Evolutionary conservation across 1,140 invertebrate species (phyloP).

Genomic region (Carcinoscorpius rotundicauda): DNA sequence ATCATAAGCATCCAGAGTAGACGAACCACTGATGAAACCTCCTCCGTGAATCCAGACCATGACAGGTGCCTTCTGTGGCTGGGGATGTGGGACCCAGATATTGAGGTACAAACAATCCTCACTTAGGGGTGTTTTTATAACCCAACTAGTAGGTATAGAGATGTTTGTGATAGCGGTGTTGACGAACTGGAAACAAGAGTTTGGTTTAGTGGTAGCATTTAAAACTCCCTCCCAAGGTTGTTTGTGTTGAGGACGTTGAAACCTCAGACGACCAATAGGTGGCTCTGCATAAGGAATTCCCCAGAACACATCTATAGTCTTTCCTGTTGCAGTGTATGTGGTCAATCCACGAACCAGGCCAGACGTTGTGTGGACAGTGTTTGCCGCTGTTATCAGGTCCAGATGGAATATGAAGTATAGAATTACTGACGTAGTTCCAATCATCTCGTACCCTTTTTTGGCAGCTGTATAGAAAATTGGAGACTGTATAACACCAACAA

Average conservation of each 20-base stretch:
- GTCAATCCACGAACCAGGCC: too few relatives aligned
- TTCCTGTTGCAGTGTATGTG: too few relatives aligned
- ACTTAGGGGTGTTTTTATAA: neutral
- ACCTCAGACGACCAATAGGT: conserved; percentile 68
- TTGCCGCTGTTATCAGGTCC: too few relatives aligned
- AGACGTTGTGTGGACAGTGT: too few relatives aligned
- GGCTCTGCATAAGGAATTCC: conserved; percentile 89
- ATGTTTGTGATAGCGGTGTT: too few relatives aligned
- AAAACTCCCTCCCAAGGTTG: conserved; percentile 72
- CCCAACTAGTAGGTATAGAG: too few relatives aligned
- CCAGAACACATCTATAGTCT: too few relatives aligned
- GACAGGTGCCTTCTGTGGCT: conserved; percentile 30
- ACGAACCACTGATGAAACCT: conserved; percentile 20
- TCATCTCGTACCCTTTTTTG: too few relatives aligned
- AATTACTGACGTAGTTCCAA: too few relatives aligned
- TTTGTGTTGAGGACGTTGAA: conserved; percentile 70
- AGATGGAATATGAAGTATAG: too few relatives aligned
- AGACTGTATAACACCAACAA: too few relatives aligned
- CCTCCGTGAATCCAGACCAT: conserved; percentile 27
- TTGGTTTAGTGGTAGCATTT: conserved; percentile 13
- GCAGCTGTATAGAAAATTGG: too few relatives aligned
- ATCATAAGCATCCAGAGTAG: neutral
- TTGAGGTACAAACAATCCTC: conserved; percentile 94
- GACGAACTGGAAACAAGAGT: conserved; percentile 11
- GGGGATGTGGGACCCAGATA: conserved; percentile 63